Base-by-base conservation (phyloP, 92 coral and sea anemone genomes). In the Actinostola sp. region DNA sequence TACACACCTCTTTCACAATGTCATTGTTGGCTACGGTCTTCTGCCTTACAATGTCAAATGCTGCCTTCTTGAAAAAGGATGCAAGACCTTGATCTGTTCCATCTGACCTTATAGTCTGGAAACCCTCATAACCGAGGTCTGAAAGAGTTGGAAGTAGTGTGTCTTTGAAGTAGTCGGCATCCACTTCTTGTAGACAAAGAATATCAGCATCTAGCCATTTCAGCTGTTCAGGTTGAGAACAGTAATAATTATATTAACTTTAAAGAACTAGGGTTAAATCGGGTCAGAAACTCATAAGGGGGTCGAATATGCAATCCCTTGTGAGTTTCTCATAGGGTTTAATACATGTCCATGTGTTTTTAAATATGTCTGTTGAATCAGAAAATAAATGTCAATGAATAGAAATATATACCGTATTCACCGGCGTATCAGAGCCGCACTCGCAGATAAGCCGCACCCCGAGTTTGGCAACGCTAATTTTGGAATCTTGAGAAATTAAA, bases 201-300 rank as follows among this genome's bases (percentile, higher is more conserved):
- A 89, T 82, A 32, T 89, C 91, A 36, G 86, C 73, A 70, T 89
- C 61, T 7, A 89, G 86, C 96, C 95, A 89, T 25, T 48, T 72
- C 17, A 89, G 54, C 95, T 89, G 50, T 38, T 25, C 13, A 3
- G 59, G 16, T 6, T 1, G 17, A 67, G 24, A 30, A 41, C 20
- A 6, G 39, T 44, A 11, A 39, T 4, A 25, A 26, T 25, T 8
- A 32, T 4, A 14, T 10, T 28, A 30, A 19, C 43, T 30, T 4
- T 12, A 60, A 39, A 38, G 25, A 31, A n/a, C 28, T 54, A 27
- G 5, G 5, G 8, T n/a, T 50, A 39, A 14, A 7, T 39, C 8
- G 7, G 45, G 7, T 39, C 45, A 39, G 7, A 39, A 14, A 7
- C 45, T 39, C 45, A 7, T 14, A 39, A 39, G 45, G 45, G 45